These are phyloP conservation scores for Caranx melampygus DNA, from an alignment of 2,113 vertebrate genomes.

Conservation along the genomic window DNA sequence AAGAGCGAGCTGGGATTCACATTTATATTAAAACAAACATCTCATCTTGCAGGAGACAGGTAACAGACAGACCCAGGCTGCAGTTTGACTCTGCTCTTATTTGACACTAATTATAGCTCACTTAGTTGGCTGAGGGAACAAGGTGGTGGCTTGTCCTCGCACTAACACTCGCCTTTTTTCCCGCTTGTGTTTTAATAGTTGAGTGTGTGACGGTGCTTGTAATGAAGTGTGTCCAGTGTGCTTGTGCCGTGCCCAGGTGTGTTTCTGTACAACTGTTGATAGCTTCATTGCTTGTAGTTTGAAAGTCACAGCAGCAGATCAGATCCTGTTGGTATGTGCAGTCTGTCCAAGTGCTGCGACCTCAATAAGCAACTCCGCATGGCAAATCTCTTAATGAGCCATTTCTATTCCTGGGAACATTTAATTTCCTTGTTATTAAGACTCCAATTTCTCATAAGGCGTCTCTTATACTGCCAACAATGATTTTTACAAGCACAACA, in stretches of 20 bases:
- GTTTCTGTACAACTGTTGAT: conserved; percentile 72
- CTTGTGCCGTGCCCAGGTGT: conserved; percentile 12
- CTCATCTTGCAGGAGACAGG: conserved; percentile 56
- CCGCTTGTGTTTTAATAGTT: conserved; percentile 22
- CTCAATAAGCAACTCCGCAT: conserved; percentile 43
- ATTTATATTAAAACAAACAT: not conserved
- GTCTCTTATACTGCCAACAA: conserved; percentile 11
- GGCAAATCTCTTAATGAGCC: conserved; percentile 58
- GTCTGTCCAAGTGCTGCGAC: conserved; percentile 49
- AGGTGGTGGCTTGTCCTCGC: conserved; percentile 63
- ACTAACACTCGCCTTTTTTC: not conserved
- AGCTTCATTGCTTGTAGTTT: conserved; percentile 38
- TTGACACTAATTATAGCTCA: conserved; percentile 50
- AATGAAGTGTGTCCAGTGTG: not conserved
- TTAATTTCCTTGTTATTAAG: conserved; percentile 31
- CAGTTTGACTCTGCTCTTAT: conserved; percentile 36
- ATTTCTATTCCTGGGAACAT: conserved; percentile 37
- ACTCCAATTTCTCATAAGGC: not conserved
- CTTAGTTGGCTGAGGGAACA: conserved; percentile 46
- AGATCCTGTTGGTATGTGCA: conserved; percentile 19
- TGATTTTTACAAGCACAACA: not conserved
- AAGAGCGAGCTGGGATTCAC: conserved; percentile 36
- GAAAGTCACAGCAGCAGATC: conserved; percentile 47
- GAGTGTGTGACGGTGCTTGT: not conserved
- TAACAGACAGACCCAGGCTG: conserved; percentile 38